Evolutionary conservation across 2,888 invertebrate species (phyloP).

Genomic region (Chymomyza caudatula): DNA sequence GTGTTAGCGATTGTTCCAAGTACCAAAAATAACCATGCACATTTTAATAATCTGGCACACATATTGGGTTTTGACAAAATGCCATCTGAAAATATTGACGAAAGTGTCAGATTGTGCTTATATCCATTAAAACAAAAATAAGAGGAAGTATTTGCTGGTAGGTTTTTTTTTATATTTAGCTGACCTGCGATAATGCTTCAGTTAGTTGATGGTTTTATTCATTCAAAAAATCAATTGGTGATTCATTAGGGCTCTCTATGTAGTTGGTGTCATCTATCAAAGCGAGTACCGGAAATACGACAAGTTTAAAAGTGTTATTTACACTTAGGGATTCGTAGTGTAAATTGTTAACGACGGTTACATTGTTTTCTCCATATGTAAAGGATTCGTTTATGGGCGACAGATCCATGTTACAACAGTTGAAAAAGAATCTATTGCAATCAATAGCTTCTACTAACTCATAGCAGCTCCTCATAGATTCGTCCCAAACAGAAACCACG

Average conservation of each 20-base stretch:
- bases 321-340: slow-evolving; percentile 46
- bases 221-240: slow-evolving; percentile 38
- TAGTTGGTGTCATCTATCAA: neutral
- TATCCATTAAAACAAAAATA: slow-evolving; percentile 5
- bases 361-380: neutral
- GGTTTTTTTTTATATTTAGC: neutral
- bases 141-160: slow-evolving; percentile 19
- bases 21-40: slow-evolving; percentile 44
- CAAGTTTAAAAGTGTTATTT: slow-evolving; percentile 13
- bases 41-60: no score
- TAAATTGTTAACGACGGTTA: slow-evolving; percentile 7
- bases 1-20: slow-evolving; percentile 25
- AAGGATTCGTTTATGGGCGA: slow-evolving; percentile 16
- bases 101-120: neutral
- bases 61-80: slow-evolving; percentile 31
- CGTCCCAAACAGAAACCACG: slow-evolving; percentile 40
- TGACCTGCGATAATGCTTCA: no score
- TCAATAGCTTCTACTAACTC: slow-evolving; percentile 34
- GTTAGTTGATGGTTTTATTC: slow-evolving; percentile 2
- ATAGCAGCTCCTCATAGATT: slow-evolving; percentile 31
- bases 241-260: neutral
- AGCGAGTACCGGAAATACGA: slow-evolving; percentile 38
- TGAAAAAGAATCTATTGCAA: slow-evolving; percentile 33
- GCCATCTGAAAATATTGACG: slow-evolving; percentile 22
- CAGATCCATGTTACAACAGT: slow-evolving; percentile 38